Conservation (phyloP, 2,888 invertebrate genomes). For the Andrena bucephala region DNA sequence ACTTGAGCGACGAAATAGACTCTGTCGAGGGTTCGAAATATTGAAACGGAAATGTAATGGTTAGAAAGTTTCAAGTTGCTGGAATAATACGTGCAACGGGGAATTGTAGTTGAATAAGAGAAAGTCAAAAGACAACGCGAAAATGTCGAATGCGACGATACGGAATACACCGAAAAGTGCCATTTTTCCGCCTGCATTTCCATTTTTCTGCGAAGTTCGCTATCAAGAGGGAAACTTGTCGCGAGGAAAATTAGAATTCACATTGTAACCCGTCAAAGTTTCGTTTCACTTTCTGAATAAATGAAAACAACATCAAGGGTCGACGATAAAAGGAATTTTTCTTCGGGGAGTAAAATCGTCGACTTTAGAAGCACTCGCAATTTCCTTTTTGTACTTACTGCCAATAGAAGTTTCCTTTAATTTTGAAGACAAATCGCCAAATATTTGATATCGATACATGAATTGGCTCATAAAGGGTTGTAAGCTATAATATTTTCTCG, state of each 20-base stretch:
- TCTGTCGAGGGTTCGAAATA: background rate
- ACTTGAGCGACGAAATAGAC: background rate
- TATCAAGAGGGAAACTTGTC: background rate
- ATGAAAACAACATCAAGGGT: conserved; percentile 11
- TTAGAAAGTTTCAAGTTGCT: conserved; percentile 6
- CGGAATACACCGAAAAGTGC: background rate
- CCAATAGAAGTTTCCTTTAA: background rate
- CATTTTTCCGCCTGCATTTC: background rate
- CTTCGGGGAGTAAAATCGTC: background rate
- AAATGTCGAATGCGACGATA: conserved; percentile 10
- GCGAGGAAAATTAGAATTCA: conserved; percentile 28
- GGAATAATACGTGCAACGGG: background rate
- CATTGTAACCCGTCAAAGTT: conserved; percentile 18
- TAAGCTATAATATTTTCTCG: no score
- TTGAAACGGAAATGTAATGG: background rate
- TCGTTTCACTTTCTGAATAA: conserved; percentile 27
- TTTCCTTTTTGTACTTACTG: background rate
- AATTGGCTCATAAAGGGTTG: no score
- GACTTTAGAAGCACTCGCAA: conserved; percentile 4
- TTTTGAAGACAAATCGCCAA: background rate
- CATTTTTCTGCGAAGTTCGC: conserved; percentile 4
- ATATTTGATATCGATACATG: background rate
- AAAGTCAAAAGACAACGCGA: conserved; percentile 3
- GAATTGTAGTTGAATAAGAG: background rate
- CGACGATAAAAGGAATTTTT: background rate